Evolutionary conservation across 2,888 invertebrate species (phyloP).

Genomic region (Autographa pulchrina): DNA sequence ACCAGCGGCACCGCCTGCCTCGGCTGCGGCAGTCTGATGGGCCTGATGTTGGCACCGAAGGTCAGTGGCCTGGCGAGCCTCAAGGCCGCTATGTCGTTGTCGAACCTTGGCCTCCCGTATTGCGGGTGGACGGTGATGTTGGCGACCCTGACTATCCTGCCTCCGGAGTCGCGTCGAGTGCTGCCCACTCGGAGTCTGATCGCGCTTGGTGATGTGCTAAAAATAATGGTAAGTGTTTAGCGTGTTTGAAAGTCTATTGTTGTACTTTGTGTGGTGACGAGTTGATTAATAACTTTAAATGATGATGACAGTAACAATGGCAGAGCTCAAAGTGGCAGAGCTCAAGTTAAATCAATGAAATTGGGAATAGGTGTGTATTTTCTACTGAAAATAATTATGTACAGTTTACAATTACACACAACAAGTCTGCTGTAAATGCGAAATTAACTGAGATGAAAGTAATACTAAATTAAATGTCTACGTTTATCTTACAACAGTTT

Average conservation of each 20-base stretch:
- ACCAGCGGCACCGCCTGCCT: constrained; percentile 80
- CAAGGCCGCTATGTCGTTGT: constrained; percentile 84
- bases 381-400: too few relatives aligned
- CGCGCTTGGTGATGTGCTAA: constrained; percentile 69
- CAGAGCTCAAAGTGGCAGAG: too few relatives aligned
- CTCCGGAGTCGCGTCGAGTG: constrained; percentile 83
- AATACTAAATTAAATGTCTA: not conserved
- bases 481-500: not conserved
- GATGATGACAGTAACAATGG: too few relatives aligned
- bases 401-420: too few relatives aligned
- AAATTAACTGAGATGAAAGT: not conserved
- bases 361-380: too few relatives aligned
- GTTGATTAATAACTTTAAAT: too few relatives aligned
- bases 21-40: constrained; percentile 77
- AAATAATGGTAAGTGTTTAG: constrained; percentile 12
- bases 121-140: constrained; percentile 79
- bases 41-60: constrained; percentile 72
- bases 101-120: constrained; percentile 81
- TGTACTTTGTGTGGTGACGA: too few relatives aligned
- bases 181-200: constrained; percentile 84
- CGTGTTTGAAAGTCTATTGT: too few relatives aligned
- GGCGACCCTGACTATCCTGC: constrained; percentile 78
- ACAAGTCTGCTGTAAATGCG: not conserved
- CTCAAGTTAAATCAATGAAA: too few relatives aligned
- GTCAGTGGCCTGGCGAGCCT: constrained; percentile 75